Base-by-base conservation (phyloP, 1,140 invertebrate species). In the Goniozus legneri region DNA sequence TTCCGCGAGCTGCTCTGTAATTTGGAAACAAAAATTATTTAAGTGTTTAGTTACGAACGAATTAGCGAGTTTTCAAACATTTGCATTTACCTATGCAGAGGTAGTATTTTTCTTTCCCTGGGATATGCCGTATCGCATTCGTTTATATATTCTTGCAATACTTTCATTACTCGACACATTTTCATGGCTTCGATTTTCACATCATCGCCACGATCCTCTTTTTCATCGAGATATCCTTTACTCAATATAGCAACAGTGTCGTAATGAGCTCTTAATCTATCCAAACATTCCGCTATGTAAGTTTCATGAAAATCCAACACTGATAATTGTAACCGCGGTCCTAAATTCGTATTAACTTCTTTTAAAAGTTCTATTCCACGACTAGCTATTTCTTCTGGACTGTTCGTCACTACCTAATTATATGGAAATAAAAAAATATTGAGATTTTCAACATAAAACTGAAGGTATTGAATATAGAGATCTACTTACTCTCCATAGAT, bases 81-180 rank as follows among this genome's bases (percentile, higher is more conserved):
- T 40, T 24, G 20, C 18, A 24, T 58, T 57, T 66, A 89, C 84
- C 89, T 86, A 64, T 89, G 87, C 36, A 95, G 82, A 19, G 92
- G 92, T 54, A 97, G 77, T 64, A 94, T 89, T 59, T 88, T 86
- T 50, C 95, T 80, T 69, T 98, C 95, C 8, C 90, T 88, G 18
- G 85, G 84, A 77, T 92, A 97, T 44, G 90, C 86, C 45, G 87
- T 85, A 79, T 98, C 95, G 80, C 94, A 97, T 75, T 98, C 94
- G 50, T 87, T 89, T 44, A 98, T 87, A 69, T 98, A 98, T 77
- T 97, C 94, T 62, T 92, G 87, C 49, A 98, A 81, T 57, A 97
- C 93, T 77, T 92, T 91, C 64, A 98, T 83, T 16, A 98, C 89
- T 47, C 95, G 83, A 69, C 93, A 95, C 85, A 97, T 92, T 72